These are phyloP conservation scores for Erythrolamprus reginae DNA, from an alignment of 2,113 vertebrate species.

Conservation along the genomic window DNA sequence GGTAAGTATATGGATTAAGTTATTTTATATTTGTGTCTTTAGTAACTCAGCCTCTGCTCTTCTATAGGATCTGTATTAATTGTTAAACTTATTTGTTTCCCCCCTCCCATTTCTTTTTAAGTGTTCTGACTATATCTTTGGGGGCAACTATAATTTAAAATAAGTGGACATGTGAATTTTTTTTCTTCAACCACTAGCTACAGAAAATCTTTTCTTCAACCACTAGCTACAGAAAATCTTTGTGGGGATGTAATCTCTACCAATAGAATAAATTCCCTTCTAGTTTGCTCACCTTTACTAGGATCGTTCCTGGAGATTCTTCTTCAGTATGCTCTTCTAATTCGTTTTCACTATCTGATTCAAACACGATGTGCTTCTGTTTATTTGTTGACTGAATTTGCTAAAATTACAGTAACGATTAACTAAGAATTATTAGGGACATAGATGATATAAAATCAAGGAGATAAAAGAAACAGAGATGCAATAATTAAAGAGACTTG, in stretches of 20 bases:
- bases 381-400: constrained; percentile 65
- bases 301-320: not conserved
- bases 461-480: not conserved
- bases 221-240: not conserved
- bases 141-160: not conserved
- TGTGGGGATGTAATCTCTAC: not conserved
- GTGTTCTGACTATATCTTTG: not conserved
- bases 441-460: not conserved
- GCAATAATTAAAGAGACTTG: not conserved
- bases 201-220: not conserved
- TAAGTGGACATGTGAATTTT: not conserved
- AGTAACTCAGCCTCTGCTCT: not conserved
- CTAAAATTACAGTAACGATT: constrained; percentile 54
- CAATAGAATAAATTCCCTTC: not conserved
- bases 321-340: constrained; percentile 41
- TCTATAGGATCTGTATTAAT: not conserved
- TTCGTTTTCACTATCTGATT: constrained; percentile 74
- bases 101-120: not conserved
- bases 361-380: constrained; percentile 83
- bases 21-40: not conserved
- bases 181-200: not conserved
- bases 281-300: constrained; percentile 54
- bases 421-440: not conserved
- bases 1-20: not conserved
- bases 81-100: not conserved